phyloP scores from a whole-genome alignment of 2,113 vertebrate genomes.

The Charina bottae region DNA sequence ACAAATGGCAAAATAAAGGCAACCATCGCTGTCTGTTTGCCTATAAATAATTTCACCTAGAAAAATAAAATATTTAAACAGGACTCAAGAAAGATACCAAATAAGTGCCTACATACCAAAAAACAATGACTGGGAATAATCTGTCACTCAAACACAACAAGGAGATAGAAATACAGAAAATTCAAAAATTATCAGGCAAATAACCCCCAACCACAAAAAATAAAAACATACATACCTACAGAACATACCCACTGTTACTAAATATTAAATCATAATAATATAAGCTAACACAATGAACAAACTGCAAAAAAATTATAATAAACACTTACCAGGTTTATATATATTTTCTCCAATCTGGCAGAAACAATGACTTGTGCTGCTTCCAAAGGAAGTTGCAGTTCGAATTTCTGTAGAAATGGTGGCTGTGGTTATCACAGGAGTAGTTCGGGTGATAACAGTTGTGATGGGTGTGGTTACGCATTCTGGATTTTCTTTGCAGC shows the following conservation, averaged over 20 bases:
- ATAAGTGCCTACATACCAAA: neutral
- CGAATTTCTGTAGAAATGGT: fast-evolving
- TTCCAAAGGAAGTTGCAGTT: fast-evolving
- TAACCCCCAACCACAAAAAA: too few species aligned
- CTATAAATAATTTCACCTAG: constrained; percentile 79
- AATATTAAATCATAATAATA: too few species aligned
- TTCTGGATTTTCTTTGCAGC: constrained; percentile 36
- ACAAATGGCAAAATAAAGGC: constrained; percentile 78
- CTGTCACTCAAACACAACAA: neutral
- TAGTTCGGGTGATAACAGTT: neutral
- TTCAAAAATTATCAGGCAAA: neutral
- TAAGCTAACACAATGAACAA: too few species aligned
- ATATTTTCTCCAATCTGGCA: constrained; percentile 28
- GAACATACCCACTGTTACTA: too few species aligned
- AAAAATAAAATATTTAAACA: fast-evolving
- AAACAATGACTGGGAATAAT: neutral
- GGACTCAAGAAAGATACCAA: fast-evolving
- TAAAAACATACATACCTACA: too few species aligned
- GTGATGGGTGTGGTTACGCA: neutral
- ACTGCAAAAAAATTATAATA: neutral
- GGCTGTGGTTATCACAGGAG: neutral
- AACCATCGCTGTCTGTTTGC: constrained; percentile 71
- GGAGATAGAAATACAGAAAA: neutral
- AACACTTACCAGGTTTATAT: constrained; percentile 58
- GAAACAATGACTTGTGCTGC: constrained; percentile 29